Conservation (phyloP, 2,888 invertebrate species). For the Standfussiana lucernea region DNA sequence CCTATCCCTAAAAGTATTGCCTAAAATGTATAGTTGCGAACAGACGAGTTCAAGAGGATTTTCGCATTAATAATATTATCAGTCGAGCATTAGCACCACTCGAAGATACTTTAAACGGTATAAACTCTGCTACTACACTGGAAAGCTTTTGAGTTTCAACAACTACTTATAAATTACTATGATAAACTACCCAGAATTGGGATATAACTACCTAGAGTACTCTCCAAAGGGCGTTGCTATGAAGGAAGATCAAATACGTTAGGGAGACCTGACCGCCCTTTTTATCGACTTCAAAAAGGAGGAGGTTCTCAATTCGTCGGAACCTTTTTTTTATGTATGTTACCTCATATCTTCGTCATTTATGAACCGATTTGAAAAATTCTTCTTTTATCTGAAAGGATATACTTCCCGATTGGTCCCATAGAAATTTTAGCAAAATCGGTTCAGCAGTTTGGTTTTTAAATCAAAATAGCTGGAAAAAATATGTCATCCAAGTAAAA, state of each 20-base stretch:
- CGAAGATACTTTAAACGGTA: slow-evolving; percentile 27
- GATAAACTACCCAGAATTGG: not conserved
- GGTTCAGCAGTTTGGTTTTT: too few species aligned
- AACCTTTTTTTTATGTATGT: too few species aligned
- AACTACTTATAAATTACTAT: slow-evolving; percentile 1
- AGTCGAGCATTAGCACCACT: slow-evolving; percentile 47
- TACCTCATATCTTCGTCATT: too few species aligned
- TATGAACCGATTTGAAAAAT: too few species aligned
- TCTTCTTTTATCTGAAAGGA: too few species aligned
- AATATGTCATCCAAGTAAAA: too few species aligned
- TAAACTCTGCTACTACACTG: slow-evolving; percentile 36
- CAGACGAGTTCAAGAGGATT: slow-evolving; percentile 25
- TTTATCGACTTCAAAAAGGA: too few species aligned
- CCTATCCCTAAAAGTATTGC: not conserved
- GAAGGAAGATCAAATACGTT: not conserved
- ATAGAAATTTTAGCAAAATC: too few species aligned
- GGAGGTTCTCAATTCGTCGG: too few species aligned
- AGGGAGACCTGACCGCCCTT: not conserved
- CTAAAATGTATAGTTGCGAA: slow-evolving; percentile 4
- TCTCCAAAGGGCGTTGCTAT: slow-evolving; percentile 26
- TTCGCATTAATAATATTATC: slow-evolving; percentile 47
- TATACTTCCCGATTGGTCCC: too few species aligned
- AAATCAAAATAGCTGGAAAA: too few species aligned
- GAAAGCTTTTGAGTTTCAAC: slow-evolving; percentile 49
- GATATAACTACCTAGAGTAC: not conserved